Evolutionary conservation across 2,113 vertebrate species (phyloP).

Genomic region (Neodontobutis hainanensis): DNA sequence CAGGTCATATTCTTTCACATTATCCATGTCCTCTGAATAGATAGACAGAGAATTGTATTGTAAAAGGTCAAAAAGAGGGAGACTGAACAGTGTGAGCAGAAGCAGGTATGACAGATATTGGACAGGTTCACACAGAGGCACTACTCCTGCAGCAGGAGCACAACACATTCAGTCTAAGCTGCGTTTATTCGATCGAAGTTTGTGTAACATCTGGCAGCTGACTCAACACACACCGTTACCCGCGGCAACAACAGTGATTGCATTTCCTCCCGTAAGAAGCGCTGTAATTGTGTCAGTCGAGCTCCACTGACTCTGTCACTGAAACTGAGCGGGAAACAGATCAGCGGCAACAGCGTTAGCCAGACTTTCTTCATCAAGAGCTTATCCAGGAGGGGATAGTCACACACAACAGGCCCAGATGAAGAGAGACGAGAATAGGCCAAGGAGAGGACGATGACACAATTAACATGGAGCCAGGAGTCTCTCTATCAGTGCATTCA

Average conservation of each 20-base stretch:
- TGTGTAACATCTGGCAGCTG: slow-evolving; percentile 47
- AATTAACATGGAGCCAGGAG: slow-evolving; percentile 37
- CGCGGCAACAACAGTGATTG: slow-evolving; percentile 35
- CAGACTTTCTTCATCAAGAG: slow-evolving; percentile 19
- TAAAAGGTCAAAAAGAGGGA: slow-evolving; percentile 14
- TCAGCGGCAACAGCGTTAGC: not conserved
- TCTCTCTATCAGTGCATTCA: slow-evolving; percentile 13
- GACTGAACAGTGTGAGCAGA: not conserved
- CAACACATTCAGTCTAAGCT: slow-evolving; percentile 21
- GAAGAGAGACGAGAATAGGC: slow-evolving; percentile 38
- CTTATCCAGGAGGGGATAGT: slow-evolving; percentile 20
- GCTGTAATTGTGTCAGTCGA: slow-evolving; percentile 58
- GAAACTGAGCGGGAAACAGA: not conserved
- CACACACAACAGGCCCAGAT: slow-evolving; percentile 6
- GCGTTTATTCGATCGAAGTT: slow-evolving; percentile 25
- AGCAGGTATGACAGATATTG: not conserved
- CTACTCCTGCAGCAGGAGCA: slow-evolving; percentile 16
- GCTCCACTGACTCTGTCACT: slow-evolving; percentile 38
- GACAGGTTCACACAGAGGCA: not conserved
- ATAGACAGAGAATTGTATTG: slow-evolving; percentile 6
- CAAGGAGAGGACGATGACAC: slow-evolving; percentile 55
- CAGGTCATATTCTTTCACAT: slow-evolving; percentile 8
- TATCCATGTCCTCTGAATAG: slow-evolving; percentile 12
- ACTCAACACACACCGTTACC: slow-evolving; percentile 18
- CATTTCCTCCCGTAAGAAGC: slow-evolving; percentile 54